Percentiles rank a stretch among this genome's conserved stretches.
Conservation (phyloP, 2,113 vertebrate species). For the Cinclus cinclus region DNA sequence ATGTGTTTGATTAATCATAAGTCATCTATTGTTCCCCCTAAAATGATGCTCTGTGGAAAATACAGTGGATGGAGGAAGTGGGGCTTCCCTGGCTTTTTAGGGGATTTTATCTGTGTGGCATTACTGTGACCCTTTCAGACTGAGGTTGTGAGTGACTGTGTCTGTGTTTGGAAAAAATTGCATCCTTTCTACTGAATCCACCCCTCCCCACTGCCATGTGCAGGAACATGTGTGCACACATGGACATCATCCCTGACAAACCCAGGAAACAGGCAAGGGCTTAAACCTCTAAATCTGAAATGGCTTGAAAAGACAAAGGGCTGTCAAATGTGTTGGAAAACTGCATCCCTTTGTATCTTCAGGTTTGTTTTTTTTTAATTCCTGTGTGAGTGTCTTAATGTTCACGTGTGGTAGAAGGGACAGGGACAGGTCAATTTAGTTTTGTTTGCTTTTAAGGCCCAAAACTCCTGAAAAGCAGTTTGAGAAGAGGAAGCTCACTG, state of each 20-base stretch:
- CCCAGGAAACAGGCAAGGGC: neutral
- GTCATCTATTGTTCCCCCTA: neutral
- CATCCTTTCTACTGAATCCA: neutral
- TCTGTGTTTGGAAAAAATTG: neutral
- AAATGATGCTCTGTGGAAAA: neutral
- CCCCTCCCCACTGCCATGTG: fast-evolving
- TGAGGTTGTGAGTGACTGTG: neutral
- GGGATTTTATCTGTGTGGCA: neutral
- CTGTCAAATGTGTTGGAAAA: neutral
- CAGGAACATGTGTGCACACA: neutral
- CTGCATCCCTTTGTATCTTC: neutral
- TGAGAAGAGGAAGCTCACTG: neutral
- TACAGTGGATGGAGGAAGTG: neutral
- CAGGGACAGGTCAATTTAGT: neutral
- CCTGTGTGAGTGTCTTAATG: neutral
- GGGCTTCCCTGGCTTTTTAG: neutral
- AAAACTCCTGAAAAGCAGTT: neutral
- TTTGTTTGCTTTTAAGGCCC: neutral
- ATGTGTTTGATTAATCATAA: neutral
- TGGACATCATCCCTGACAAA: neutral
- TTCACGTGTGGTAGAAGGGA: neutral
- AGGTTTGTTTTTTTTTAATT: neutral
- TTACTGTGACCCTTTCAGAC: neutral
- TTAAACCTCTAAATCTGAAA: neutral
- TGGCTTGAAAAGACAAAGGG: neutral